Percentiles rank a stretch among this genome's conserved stretches.
phyloP scores from a whole-genome alignment of 1,140 invertebrate species.

The Zaprionus davidi region DNA sequence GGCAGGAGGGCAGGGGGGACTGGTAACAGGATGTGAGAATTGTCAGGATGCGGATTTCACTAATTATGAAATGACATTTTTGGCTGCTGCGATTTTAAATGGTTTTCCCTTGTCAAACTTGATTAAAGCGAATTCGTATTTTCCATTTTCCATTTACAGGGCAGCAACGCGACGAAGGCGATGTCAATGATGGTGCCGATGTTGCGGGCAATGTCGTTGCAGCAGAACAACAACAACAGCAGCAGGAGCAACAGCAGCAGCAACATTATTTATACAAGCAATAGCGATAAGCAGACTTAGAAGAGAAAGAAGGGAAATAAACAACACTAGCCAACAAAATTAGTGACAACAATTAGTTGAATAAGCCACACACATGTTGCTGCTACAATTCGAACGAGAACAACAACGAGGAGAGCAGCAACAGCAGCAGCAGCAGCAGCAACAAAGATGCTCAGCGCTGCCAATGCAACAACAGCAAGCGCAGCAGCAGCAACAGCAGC shows the following conservation, averaged over 20 bases:
- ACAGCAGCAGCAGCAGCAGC: conserved; percentile 40
- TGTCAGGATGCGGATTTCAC: conserved; percentile 75
- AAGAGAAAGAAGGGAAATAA: conserved; percentile 1
- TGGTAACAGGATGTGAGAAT: conserved; percentile 56
- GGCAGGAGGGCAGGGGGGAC: conserved; percentile 3
- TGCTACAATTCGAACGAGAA: conserved; percentile 46
- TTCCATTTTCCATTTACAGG: conserved; percentile 38
- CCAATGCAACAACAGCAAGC: conserved; percentile 66
- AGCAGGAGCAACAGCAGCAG: conserved; percentile 23
- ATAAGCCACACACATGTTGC: conserved; percentile 75
- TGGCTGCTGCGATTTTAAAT: conserved; percentile 53
- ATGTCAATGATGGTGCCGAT: conserved; percentile 60
- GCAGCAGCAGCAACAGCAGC: conserved; percentile 43
- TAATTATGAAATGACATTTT: conserved; percentile 75
- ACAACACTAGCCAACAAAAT: conserved; percentile 46
- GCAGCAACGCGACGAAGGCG: conserved; percentile 25
- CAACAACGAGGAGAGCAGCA: conserved; percentile 37
- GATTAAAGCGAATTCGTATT: conserved; percentile 58
- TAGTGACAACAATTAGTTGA: conserved; percentile 5
- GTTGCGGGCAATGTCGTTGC: conserved; percentile 25
- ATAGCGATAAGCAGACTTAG: conserved; percentile 11
- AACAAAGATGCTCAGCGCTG: conserved; percentile 74
- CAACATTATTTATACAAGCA: conserved; percentile 3
- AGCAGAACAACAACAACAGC: conserved; percentile 36
- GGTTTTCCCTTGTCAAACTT: conserved; percentile 66